A percentile compares a stretch with the other conserved stretches of the same genome.
Conservation (phyloP, 2,113 vertebrate species). For the Neogobius melanostomus region DNA sequence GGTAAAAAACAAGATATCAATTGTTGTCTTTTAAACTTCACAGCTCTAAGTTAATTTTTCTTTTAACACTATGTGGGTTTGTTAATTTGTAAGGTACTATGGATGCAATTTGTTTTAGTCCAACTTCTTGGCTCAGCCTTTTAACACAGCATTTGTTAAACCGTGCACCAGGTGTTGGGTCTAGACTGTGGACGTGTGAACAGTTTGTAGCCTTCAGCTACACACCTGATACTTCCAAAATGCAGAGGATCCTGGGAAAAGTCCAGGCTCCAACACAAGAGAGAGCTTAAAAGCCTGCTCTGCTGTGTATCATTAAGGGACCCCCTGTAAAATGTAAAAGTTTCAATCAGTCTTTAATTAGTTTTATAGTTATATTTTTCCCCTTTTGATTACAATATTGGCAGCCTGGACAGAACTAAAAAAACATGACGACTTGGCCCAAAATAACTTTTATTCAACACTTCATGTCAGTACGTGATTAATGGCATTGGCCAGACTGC, state of each 20-base stretch:
- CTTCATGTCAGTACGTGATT: conserved; percentile 32
- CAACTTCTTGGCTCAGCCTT: background rate
- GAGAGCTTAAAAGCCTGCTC: background rate
- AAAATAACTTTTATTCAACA: conserved; percentile 14
- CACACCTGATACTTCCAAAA: conserved; percentile 2
- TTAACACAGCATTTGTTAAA: background rate
- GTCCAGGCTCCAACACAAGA: background rate
- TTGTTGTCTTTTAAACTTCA: background rate
- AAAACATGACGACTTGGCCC: background rate
- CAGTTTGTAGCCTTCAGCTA: conserved; percentile 1
- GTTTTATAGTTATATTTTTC: background rate
- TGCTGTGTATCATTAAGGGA: background rate
- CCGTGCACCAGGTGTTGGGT: background rate
- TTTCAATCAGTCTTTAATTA: background rate
- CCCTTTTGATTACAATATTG: background rate
- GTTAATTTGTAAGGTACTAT: background rate
- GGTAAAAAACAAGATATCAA: no score
- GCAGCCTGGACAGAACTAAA: background rate
- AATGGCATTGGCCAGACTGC: conserved; percentile 41
- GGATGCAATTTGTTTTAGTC: background rate
- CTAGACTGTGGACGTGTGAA: background rate
- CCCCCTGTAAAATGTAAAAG: background rate
- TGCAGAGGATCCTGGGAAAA: background rate
- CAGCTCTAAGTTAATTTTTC: background rate
- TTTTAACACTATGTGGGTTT: background rate